Base-by-base conservation (phyloP, 1,140 invertebrate genomes). In the Goniozus legneri region DNA sequence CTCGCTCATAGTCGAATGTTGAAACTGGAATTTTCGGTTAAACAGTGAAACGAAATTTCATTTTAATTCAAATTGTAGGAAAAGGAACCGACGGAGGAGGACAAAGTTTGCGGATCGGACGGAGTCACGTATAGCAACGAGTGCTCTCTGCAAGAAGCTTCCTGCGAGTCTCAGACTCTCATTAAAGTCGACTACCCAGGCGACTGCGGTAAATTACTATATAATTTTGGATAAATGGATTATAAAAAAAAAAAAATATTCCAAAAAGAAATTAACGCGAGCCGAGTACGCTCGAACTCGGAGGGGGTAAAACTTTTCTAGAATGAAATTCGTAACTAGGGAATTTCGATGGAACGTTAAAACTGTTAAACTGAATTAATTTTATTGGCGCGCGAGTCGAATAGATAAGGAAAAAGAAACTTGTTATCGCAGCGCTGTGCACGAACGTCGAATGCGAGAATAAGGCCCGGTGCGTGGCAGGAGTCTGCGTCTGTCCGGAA, bases 401-500 rank as follows among this genome's bases (percentile, higher is more conserved):
- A 20, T 35, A 38, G 10, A 14, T 22, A 20, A 20, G 4, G 2
- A 12, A n/a, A 47, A 16, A 3, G 24, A 31, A 27, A 32, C 16
- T 34, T 45, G 54, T 58, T 53, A 40, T 77, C 76, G 31, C 78
- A 94, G 91, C 91, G 67, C 67, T 88, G 31, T 95, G 91, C 72
- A 77, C 82, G 46, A 81, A 80, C 32, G 84, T 93, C 3, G 79
- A 84, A 54, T 95, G 92, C 76, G 83, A 87, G 50, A 85, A 82
- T 68, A 89, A 88, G 4, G 88, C 86, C 14, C 80, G 80, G 21
- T 95, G 92, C 68, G 81, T 89, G 58, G 85, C 86, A 27, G 92
- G 91, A 0, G 80, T 83, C 34, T 95, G 91, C 73, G 79, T 92
- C 3, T 95, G 92, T 66, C 89, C 90, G 1, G 82, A 83, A 37